Evolutionary conservation across 2,797 vertebrate species (phyloP).

Genomic region (Neoniphon sammara): DNA sequence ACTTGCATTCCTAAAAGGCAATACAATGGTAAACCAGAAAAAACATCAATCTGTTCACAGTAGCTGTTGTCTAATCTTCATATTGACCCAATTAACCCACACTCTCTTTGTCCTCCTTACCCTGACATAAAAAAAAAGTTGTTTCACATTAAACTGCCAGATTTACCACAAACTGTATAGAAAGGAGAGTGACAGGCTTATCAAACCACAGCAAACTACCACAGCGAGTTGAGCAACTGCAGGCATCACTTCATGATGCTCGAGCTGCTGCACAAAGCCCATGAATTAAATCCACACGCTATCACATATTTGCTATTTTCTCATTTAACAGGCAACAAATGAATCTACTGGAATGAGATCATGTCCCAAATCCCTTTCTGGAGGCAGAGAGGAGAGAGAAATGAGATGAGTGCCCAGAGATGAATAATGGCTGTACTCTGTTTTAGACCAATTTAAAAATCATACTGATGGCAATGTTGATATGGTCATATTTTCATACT

Average conservation of each 20-base stretch:
- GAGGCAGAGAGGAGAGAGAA: not conserved
- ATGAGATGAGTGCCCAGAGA: not conserved
- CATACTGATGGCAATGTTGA: not conserved
- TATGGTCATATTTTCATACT: not conserved
- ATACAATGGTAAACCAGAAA: not conserved
- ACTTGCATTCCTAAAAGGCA: slow-evolving; percentile 4
- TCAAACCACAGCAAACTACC: slow-evolving; percentile 67
- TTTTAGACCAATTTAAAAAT: not conserved
- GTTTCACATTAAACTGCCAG: slow-evolving; percentile 78
- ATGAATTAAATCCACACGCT: slow-evolving; percentile 6
- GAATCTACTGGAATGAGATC: not conserved
- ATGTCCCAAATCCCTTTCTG: not conserved
- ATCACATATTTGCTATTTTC: not conserved
- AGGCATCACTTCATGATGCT: slow-evolving; percentile 20
- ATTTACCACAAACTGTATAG: slow-evolving; percentile 75
- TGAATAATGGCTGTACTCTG: not conserved
- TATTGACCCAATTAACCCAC: not conserved
- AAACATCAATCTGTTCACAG: not conserved
- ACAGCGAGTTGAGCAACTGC: slow-evolving; percentile 65
- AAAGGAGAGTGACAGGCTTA: slow-evolving; percentile 73
- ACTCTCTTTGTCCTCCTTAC: slow-evolving; percentile 23
- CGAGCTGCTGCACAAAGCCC: slow-evolving; percentile 24
- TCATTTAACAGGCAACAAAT: slow-evolving; percentile 4
- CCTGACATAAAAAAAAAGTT: slow-evolving; percentile 11
- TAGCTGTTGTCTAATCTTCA: slow-evolving; percentile 17